Evolutionary conservation across 1,140 invertebrate species (phyloP), one percentile per base, ranked within the genome.

Genomic region (Agraylea sexmaculata): DNA sequence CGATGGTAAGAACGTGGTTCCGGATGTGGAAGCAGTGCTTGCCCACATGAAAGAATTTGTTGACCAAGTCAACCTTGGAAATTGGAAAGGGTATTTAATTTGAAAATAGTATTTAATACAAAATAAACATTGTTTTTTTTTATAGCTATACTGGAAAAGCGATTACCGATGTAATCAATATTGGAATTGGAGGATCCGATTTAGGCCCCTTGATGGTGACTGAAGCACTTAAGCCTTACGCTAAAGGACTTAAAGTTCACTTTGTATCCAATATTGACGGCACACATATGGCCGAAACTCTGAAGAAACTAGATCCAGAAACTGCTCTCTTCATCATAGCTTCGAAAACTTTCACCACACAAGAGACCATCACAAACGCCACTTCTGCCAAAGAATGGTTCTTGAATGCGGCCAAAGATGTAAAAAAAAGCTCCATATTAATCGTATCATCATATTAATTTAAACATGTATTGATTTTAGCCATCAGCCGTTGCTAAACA

Each of bases 221-320:
- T 1, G 95, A 99, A 69, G 92, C 94, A 3, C 68, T 99, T 17
- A 92, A 94, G 54, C 82, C 87, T 8, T 99, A 87, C 60, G 75
- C 77, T 47, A 74, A 82, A 55, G 90, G 92, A 8, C 80, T 92
- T 10, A 80, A 80, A 59, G 80, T 92, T 21, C 93, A 99, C 62
- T 99, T 99, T 69, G 90, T 99, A 0, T 98, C 94, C 1, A 99
- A 99, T 57, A 93, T 99, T 56, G 96, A 99, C 73, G 96, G 96
- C 18, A 99, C 94, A 12, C 96, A 99, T 62, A 68, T 99, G 51
- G 89, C 87, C 3, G 90, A 97, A 67, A 87, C 86, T 10, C 66
- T 99, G 31, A 93, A 92, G 55, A 83, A 83, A 54, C 59, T 99
- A 4, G 78, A 87, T 62, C 83, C 92, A 3, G 92, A 98, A 62